Conservation (phyloP, 2,797 vertebrate species). For the Periparus ater region DNA sequence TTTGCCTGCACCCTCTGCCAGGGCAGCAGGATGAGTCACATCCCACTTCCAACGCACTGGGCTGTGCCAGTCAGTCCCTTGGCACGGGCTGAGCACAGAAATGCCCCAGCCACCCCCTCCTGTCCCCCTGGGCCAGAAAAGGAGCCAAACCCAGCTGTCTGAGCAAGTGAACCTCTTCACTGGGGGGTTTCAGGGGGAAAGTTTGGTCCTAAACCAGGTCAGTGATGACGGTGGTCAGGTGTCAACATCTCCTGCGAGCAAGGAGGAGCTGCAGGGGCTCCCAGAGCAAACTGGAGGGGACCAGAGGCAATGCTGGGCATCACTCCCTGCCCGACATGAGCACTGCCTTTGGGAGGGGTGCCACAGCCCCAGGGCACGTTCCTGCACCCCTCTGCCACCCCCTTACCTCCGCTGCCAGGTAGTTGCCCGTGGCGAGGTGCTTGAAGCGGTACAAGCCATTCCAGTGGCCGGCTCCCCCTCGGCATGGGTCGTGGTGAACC, state of each 20-base stretch:
- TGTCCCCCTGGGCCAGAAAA: neutral
- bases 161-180: neutral
- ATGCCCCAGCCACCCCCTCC: neutral
- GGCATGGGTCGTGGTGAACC: constrained; percentile 95
- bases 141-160: neutral
- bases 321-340: neutral
- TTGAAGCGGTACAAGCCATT: constrained; percentile 97
- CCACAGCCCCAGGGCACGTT: neutral
- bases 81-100: neutral
- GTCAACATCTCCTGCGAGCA: neutral
- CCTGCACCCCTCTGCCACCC: neutral
- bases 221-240: accelerated
- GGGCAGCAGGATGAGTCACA: neutral
- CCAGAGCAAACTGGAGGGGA: neutral
- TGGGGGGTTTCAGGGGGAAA: neutral
- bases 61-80: neutral
- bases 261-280: accelerated
- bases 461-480: constrained; percentile 96
- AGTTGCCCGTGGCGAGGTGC: constrained; percentile 95
- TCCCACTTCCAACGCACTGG: neutral
- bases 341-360: neutral
- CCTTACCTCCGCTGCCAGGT: constrained; percentile 94
- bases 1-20: neutral
- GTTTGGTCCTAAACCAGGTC: neutral
- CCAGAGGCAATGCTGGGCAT: accelerated